A percentile compares a stretch with the other conserved stretches of the same genome.
Evolutionary conservation across 1,140 invertebrate species (phyloP).

Genomic region (Amphibalanus amphitrite): DNA sequence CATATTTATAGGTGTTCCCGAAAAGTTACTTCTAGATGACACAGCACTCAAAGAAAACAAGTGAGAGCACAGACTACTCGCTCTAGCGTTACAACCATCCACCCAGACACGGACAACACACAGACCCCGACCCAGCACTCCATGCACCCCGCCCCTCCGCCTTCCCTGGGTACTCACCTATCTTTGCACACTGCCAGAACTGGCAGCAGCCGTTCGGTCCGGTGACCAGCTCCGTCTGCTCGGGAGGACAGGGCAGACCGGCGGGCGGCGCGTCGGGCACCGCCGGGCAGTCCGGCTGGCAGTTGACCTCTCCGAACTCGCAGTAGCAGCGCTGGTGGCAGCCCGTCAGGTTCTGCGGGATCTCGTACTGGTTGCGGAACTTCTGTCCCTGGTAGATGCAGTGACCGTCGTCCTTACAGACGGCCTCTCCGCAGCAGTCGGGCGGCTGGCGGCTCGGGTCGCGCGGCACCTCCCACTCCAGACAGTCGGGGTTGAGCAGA

Average conservation of each 20-base stretch:
- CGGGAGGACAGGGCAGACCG: constrained; percentile 45
- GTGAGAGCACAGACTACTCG: too few species aligned
- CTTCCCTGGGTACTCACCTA: neutral
- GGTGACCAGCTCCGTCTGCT: constrained; percentile 42
- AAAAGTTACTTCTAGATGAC: too few species aligned
- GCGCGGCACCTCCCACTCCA: constrained; percentile 58
- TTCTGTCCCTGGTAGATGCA: neutral
- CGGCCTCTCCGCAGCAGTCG: neutral
- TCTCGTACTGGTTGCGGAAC: constrained; percentile 40
- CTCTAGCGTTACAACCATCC: too few species aligned
- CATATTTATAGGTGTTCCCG: too few species aligned
- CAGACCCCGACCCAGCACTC: too few species aligned
- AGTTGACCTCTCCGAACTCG: constrained; percentile 66
- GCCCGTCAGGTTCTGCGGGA: constrained; percentile 47
- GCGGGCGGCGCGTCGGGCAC: constrained; percentile 51
- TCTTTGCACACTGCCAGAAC: constrained; percentile 22
- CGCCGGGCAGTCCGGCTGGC: constrained; percentile 54
- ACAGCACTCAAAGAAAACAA: too few species aligned
- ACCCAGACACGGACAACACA: too few species aligned
- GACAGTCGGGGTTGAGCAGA: constrained; percentile 57
- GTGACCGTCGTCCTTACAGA: neutral
- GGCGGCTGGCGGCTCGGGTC: constrained; percentile 44
- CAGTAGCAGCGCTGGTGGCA: constrained; percentile 73
- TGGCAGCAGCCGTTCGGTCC: constrained; percentile 48
- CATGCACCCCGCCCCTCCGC: too few species aligned